Evolutionary conservation across 2,888 invertebrate genomes (phyloP), one percentile per base, ranked within the genome.

Genomic region (Conomelus anceps): DNA sequence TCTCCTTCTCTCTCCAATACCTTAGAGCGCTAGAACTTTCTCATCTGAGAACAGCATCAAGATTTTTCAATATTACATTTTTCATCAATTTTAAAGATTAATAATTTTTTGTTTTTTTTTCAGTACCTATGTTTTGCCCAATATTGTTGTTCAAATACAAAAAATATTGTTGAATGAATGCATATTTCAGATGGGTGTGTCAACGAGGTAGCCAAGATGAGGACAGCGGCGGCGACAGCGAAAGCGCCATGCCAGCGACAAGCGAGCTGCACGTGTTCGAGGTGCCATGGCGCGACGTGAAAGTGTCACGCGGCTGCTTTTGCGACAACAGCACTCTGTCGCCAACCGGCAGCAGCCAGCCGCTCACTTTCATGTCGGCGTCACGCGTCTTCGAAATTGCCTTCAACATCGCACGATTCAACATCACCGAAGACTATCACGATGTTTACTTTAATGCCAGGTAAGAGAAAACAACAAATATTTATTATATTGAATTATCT

Each of bases 361-460:
- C 96, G 0, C 92, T 96, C 89, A 95, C 95, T 86, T 95, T 96
- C 92, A 93, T 95, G 90, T 96, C 96, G 13, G 94, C 96, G 34
- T 95, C 96, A 24, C 94, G 95, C 90, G 95, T 96, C 86, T 94
- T 98, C 92, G 97, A 97, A 93, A 93, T 98, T 89, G 96, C 95
- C 91, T 96, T 97, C 93, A 95, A 95, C 92, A 95, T 97, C 90
- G 95, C 95, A 90, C 94, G 95, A 89, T 95, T 98, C 94, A 95
- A 95, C 92, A 95, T 97, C 89, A 95, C 95, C 88, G 97, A 98
- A 93, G 97, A 98, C 93, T 97, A 97, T 93, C 95, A 97, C 29
- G 96, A 96, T 92, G 94, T 98, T 89, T 96, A 96, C 93, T 97
- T 97, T 93, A 96, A 96, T 92, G 97, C 96, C 7, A 93, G 91